Percentiles rank a stretch among this genome's conserved stretches.
These are phyloP conservation scores for Melanitta fusca DNA, from an alignment of 2,797 vertebrate genomes.

Conservation along the genomic window DNA sequence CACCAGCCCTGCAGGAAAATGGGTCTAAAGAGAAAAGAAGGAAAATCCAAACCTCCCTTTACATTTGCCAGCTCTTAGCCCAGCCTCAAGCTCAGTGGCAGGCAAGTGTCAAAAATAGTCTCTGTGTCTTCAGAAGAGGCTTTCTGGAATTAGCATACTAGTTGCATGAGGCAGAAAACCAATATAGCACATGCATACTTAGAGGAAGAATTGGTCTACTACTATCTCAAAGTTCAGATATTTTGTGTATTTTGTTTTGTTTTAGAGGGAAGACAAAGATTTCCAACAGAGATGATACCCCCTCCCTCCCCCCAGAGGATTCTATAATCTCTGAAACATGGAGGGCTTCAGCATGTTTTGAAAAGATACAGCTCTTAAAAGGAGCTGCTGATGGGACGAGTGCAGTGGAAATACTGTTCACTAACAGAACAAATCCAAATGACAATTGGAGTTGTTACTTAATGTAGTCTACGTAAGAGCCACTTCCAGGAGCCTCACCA, in stretches of 20 bases:
- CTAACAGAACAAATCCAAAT: slow-evolving; percentile 11
- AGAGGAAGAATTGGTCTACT: background rate
- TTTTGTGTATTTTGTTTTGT: background rate
- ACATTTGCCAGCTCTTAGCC: background rate
- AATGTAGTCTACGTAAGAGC: background rate
- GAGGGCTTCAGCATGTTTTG: background rate
- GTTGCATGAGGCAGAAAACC: background rate
- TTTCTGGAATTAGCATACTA: background rate
- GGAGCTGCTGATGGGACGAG: background rate
- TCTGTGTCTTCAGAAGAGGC: background rate
- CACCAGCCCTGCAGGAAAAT: background rate
- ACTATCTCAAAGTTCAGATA: background rate
- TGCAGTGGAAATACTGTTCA: background rate
- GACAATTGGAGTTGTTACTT: background rate
- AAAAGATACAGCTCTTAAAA: slow-evolving; percentile 23
- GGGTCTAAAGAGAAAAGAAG: background rate
- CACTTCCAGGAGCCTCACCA: background rate
- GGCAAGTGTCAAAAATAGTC: slow-evolving; percentile 38
- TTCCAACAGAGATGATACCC: background rate
- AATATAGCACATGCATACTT: background rate
- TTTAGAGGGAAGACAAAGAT: background rate
- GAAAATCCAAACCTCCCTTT: background rate
- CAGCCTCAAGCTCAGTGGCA: slow-evolving; percentile 31
- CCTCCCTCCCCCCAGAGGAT: background rate
- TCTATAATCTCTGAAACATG: background rate